A percentile compares a stretch with the other conserved stretches of the same genome.
phyloP scores from a whole-genome alignment of 1,140 invertebrate species.

The Cheumatopsyche charites region DNA sequence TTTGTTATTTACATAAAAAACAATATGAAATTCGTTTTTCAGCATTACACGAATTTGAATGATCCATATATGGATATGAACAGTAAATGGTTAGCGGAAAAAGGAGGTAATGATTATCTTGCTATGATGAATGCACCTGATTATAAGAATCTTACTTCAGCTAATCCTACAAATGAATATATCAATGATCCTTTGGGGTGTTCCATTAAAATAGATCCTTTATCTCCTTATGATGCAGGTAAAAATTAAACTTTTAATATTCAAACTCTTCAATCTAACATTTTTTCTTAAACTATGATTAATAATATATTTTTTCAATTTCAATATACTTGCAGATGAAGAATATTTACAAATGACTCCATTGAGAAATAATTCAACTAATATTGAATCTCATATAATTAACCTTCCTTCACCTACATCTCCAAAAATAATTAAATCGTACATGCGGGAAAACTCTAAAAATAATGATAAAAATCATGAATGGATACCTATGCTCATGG shows the following conservation, averaged over 20 bases:
- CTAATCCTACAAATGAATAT: conserved; percentile 45
- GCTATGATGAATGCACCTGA: conserved; percentile 77
- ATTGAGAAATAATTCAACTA: conserved; percentile 53
- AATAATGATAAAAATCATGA: conserved; percentile 61
- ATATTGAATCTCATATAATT: conserved; percentile 51
- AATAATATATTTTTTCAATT: no score
- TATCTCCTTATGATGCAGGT: conserved; percentile 47
- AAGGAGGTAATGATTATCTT: conserved; percentile 70
- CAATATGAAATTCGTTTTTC: conserved; percentile 51
- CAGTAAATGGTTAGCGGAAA: conserved; percentile 55
- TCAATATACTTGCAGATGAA: conserved; percentile 58
- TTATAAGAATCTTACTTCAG: conserved; percentile 63
- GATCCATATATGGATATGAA: conserved; percentile 78
- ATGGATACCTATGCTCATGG: conserved; percentile 64
- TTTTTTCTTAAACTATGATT: background rate
- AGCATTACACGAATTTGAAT: conserved; percentile 89
- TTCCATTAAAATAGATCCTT: conserved; percentile 41
- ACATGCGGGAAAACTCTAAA: conserved; percentile 50
- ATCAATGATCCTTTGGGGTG: conserved; percentile 45
- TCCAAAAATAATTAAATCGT: conserved; percentile 50
- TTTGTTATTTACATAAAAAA: no score
- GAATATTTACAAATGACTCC: conserved; percentile 61
- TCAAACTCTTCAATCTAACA: no score
- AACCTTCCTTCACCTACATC: conserved; percentile 57
- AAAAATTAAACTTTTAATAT: conserved; percentile 22